Conservation (phyloP, 2,888 invertebrate species). For the Ophion ellenae region DNA sequence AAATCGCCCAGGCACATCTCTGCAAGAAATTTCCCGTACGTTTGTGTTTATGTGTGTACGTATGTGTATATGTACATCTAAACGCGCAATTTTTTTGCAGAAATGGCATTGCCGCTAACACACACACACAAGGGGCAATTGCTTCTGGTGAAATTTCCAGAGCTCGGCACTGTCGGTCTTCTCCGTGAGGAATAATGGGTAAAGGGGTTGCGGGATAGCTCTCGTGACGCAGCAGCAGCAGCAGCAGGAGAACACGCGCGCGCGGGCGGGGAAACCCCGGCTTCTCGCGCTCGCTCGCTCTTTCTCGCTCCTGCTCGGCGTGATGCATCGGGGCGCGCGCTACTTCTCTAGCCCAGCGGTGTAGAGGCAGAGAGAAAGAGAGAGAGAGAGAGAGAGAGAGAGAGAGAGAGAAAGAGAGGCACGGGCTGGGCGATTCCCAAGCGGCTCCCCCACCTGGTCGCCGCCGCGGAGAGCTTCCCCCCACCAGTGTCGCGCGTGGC, state of each 20-base stretch:
- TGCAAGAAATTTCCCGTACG: no score
- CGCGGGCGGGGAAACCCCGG: constrained; percentile 65
- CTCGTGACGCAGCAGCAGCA: constrained; percentile 77
- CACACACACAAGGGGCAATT: neutral
- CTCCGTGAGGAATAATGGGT: constrained; percentile 70
- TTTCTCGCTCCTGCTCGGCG: neutral
- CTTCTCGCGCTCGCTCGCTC: constrained; percentile 42
- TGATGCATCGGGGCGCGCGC: constrained; percentile 13
- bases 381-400: no score
- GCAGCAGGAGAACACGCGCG: constrained; percentile 30
- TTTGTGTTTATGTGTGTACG: no score
- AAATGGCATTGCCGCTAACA: no score
- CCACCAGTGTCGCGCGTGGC: constrained; percentile 27
- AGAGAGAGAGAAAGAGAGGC: no score
- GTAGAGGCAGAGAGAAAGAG: constrained; percentile 30
- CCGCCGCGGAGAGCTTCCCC: constrained; percentile 8
- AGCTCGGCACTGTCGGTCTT: constrained; percentile 45
- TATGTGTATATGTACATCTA: no score
- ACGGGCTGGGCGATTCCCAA: constrained; percentile 65
- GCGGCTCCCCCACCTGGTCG: constrained; percentile 42
- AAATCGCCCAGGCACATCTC: no score
- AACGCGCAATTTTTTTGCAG: no score
- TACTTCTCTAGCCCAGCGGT: constrained; percentile 45
- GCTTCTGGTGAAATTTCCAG: neutral
- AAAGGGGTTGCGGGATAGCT: constrained; percentile 79